phyloP scores from a whole-genome alignment of 2,113 vertebrate genomes.

The Diadophis punctatus region DNA sequence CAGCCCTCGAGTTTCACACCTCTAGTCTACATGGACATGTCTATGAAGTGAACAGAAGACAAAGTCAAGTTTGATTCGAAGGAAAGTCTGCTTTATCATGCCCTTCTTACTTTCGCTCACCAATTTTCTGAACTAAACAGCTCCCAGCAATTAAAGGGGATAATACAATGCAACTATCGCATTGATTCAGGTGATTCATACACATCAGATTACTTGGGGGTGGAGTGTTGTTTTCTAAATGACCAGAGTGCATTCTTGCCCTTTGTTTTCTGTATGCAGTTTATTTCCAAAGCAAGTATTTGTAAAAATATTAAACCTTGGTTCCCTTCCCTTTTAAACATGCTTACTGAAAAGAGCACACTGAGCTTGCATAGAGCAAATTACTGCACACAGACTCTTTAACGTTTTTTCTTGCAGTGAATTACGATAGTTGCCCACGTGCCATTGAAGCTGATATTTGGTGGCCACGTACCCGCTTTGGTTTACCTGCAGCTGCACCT shows the following conservation, averaged over 20 bases:
- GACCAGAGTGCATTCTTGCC: not conserved
- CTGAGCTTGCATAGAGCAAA: not conserved
- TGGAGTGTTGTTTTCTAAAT: not conserved
- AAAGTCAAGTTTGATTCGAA: not conserved
- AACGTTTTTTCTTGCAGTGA: conserved; percentile 71
- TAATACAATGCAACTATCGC: not conserved
- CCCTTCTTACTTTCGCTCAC: not conserved
- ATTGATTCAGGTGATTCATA: not conserved
- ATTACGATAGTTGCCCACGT: conserved; percentile 94
- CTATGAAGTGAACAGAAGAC: not conserved
- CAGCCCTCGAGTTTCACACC: no score
- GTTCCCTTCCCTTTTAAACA: not conserved
- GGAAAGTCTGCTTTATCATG: not conserved
- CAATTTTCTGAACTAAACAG: not conserved
- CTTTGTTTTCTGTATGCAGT: not conserved
- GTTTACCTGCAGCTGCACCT: conserved; percentile 86
- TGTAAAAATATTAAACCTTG: not conserved
- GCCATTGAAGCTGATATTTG: conserved; percentile 88
- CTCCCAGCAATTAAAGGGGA: not conserved
- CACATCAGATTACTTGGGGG: not conserved
- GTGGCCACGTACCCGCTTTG: conserved; percentile 96
- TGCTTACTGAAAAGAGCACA: not conserved
- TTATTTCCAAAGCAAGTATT: not conserved
- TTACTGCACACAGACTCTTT: not conserved
- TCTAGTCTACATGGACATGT: not conserved